These are phyloP conservation scores for Trachymyrmex cornetzi DNA, from an alignment of 1,140 invertebrate species.

Conservation along the genomic window DNA sequence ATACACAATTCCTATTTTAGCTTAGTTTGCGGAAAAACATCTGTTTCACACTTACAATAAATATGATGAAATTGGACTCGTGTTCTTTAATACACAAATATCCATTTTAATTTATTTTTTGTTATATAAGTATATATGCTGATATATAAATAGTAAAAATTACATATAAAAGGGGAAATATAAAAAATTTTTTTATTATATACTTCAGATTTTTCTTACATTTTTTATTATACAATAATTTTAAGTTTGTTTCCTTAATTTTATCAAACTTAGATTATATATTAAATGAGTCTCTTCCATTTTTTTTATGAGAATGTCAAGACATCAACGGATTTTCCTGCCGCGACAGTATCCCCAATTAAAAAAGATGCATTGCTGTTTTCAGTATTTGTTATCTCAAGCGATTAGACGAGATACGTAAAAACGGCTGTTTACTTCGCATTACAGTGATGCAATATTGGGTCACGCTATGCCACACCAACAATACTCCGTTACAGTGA, in stretches of 20 bases:
- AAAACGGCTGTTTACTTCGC: conserved; percentile 68
- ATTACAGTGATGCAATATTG: conserved; percentile 62
- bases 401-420: conserved; percentile 55
- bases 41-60: neutral
- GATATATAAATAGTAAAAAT: neutral
- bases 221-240: neutral
- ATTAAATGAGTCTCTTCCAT: neutral
- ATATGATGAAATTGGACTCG: neutral
- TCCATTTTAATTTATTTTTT: neutral
- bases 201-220: neutral
- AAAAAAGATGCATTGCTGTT: conserved; percentile 51
- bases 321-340: conserved; percentile 14
- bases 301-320: conserved; percentile 26
- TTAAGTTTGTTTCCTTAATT: neutral
- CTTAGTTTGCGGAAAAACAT: neutral
- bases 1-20: neutral
- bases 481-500: conserved; percentile 36
- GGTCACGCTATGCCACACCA: conserved; percentile 45
- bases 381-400: conserved; percentile 63
- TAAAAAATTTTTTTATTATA: neutral
- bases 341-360: conserved; percentile 4
- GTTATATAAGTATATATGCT: neutral
- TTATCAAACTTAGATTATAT: neutral
- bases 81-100: neutral
- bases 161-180: neutral